Percentiles rank a stretch among this genome's conserved stretches.
Conservation (phyloP, 2,888 invertebrate genomes). For the Schizotus pectinicornis region DNA sequence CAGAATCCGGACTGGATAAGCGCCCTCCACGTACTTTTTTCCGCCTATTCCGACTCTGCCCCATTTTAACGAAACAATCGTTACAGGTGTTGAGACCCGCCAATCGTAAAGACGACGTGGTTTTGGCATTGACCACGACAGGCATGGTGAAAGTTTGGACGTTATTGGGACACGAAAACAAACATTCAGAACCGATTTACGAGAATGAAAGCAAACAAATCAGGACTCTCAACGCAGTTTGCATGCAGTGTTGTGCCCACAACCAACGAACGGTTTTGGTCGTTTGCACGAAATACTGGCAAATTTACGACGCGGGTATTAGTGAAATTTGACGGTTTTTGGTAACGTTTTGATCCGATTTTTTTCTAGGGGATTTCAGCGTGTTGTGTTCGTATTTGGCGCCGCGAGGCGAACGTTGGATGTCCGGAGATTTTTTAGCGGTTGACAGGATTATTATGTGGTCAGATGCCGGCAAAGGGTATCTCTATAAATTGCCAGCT, state of each 20-base stretch:
- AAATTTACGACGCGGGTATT: conserved; percentile 56
- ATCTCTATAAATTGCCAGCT: conserved; percentile 92
- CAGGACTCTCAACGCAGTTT: conserved; percentile 90
- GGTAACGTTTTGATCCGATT: conserved; percentile 7
- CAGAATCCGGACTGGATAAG: conserved; percentile 99
- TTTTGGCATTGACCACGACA: conserved; percentile 92
- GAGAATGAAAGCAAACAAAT: conserved; percentile 99
- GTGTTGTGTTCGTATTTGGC: conserved; percentile 90
- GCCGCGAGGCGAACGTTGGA: conserved; percentile 90
- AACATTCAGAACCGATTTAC: conserved; percentile 85
- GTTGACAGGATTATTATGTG: conserved; percentile 93
- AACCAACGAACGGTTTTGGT: conserved; percentile 97
- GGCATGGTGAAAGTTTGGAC: conserved; percentile 99
- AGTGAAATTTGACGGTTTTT: not conserved
- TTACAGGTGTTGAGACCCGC: conserved; percentile 69
- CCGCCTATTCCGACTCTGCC: not conserved
- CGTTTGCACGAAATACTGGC: conserved; percentile 97
- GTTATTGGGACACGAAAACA: conserved; percentile 84
- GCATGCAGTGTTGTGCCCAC: conserved; percentile 91
- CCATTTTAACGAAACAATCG: not conserved
- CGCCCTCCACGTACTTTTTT: conserved; percentile 80
- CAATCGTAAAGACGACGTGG: conserved; percentile 91
- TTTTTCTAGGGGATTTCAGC: conserved; percentile 83
- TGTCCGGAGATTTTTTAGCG: conserved; percentile 92
- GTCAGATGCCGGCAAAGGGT: conserved; percentile 96